Evolutionary conservation across 1,140 invertebrate species (phyloP), one percentile per base, ranked within the genome.

Genomic region (Gonatopus flavifemur): DNA sequence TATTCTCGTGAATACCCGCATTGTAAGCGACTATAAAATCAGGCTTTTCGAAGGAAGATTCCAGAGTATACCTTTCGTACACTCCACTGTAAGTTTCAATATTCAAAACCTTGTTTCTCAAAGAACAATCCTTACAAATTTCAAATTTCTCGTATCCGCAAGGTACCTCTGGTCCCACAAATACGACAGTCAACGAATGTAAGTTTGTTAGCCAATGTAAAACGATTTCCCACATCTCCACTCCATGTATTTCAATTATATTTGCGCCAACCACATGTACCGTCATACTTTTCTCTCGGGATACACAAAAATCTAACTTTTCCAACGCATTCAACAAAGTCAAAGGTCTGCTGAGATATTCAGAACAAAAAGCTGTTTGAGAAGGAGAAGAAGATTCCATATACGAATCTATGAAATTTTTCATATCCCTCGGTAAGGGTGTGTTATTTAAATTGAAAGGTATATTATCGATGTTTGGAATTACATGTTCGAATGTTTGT

Each of bases 21-120:
- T 74, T 69, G 24, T 64, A 76, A 5, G 70, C 72, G 41, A 73
- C 32, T 24, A 70, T 54, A 18, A 71, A 44, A 52, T 74, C 60
- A 9, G 70, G 65, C 39, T 62, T 63, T 0, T 48, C 5, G 20
- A 65, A 69, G 9, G 15, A n/a, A 20, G 57, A 6, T 12, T 31
- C 56, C 2, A 39, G 5, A 1, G 51, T 16, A 39, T 69, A 75
- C 9, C 66, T 48, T 2, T 63, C 49, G 36, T 74, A 75, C 7
- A 66, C 51, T 35, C 37, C 3, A 10, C 41, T 47, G 19, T 50
- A 28, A 20, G 47, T 51, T 32, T 58, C 39, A 8, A 71, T 33
- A 15, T 31, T 47, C 20, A 71, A 6, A 6, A 52, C 49, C 39
- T 61, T 64, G 2, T 44, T 50, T 1, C 54, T 55, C 7, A 16